Base-by-base conservation (phyloP, 1,140 invertebrate genomes). In the Popillia japonica region DNA sequence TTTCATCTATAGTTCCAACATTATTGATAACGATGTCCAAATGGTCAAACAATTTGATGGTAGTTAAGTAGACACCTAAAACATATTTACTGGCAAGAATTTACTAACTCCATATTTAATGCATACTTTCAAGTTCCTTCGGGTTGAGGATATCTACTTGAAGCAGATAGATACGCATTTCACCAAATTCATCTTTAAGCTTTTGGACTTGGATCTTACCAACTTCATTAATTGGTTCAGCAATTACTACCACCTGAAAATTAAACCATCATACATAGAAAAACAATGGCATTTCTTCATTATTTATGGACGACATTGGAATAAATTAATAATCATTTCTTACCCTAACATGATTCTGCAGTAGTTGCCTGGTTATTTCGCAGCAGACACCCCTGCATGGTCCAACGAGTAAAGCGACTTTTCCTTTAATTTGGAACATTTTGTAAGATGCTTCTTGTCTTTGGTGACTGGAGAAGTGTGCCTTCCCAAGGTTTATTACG, bases 401-500 rank as follows among this genome's bases (percentile, higher is more conserved):
- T 8, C 72, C 72, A 74, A 74, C 10, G 17, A 74, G 6, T 9
- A 74, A 17, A 11, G 40, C 72, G 14, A 74, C 72, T 41, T 74
- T 74, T 41, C 72, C 72, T 40, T 41, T 74, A 14, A 74, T 74
- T 17, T 41, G 72, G 34, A 44, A 74, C 72, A 74, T 74, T 74
- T 64, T 68, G 27, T 22, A 34, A 68, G 61, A 14, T 23, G 61
- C 22, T 17, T 68, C 61, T 68, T 68, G 61, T 7, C 11, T 64
- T 68, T 8, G 61, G 11, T 68, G 11, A 68, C 61, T 68, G 20
- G 11, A 17, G 22, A 68, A 68, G 61, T 68, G 61, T 68, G 61
- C 22, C 61, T 68, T 23, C 27, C 9, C 0, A 9, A 17, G 22
- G 6, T 68, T 34, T 20, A 27, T 22, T 17, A 14, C 22, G 27